Conservation (phyloP, 2,888 invertebrate species). For the Invenusta paracnida region DNA sequence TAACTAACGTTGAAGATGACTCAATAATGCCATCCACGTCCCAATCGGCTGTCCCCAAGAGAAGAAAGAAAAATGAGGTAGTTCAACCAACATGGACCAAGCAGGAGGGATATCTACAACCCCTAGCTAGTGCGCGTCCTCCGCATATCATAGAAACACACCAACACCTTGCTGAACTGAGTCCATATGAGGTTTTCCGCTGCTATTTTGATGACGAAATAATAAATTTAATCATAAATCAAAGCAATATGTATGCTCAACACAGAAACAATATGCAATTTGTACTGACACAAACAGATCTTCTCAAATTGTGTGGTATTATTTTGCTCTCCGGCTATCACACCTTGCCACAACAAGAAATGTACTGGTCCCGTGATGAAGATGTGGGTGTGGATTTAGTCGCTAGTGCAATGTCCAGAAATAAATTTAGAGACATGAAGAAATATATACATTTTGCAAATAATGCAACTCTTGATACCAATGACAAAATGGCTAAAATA, state of each 20-base stretch:
- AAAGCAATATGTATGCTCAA: conserved; percentile 6
- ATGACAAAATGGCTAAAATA: conserved; percentile 46
- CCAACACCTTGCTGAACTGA: neutral
- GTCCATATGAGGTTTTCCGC: conserved; percentile 11
- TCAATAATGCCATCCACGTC: conserved; percentile 22
- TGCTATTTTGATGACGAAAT: conserved; percentile 11
- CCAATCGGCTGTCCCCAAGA: neutral
- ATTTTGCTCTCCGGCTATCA: conserved; percentile 12
- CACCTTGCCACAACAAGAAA: conserved; percentile 35
- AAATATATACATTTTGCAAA: conserved; percentile 44
- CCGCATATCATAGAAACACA: neutral
- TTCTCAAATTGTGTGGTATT: neutral
- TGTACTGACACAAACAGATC: neutral
- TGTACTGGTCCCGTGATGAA: conserved; percentile 43
- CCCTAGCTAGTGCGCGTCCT: neutral
- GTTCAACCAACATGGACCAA: conserved; percentile 4
- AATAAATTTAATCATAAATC: neutral
- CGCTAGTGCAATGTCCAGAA: conserved; percentile 35
- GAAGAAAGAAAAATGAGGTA: neutral
- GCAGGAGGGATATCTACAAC: conserved; percentile 15
- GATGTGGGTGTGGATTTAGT: conserved; percentile 43
- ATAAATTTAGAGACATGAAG: conserved; percentile 45
- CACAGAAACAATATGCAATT: neutral
- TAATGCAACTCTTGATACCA: conserved; percentile 37
- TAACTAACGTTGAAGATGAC: conserved; percentile 21